Conservation (phyloP, 1,140 invertebrate genomes). For the Protaetia brevitarsis region DNA sequence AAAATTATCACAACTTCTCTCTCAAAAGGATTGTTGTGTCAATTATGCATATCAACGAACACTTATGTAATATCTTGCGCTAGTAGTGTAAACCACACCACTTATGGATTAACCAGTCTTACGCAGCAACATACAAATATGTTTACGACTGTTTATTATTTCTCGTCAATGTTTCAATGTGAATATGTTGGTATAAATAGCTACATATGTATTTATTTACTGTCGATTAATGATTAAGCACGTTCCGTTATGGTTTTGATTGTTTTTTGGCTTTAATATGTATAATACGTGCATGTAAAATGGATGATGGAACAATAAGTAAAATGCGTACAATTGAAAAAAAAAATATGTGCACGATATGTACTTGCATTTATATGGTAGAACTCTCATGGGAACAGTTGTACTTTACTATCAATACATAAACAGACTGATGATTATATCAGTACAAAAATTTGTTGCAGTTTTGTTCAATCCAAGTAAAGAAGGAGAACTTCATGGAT, state of each 20-base stretch:
- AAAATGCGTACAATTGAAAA: background rate
- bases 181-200: background rate
- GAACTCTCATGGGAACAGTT: background rate
- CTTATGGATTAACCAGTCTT: no score
- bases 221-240: slow-evolving; percentile 10
- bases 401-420: background rate
- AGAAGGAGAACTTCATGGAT: no score
- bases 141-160: slow-evolving; percentile 13
- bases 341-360: background rate
- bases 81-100: no score
- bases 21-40: no score
- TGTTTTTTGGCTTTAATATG: slow-evolving; percentile 2
- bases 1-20: no score
- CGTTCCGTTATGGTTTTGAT: slow-evolving; percentile 15
- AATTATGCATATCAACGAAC: no score
- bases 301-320: background rate
- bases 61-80: no score
- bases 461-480: background rate
- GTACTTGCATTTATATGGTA: background rate
- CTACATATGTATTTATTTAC: no score
- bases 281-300: background rate
- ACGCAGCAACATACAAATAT: background rate
- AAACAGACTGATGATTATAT: background rate
- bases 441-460: background rate
- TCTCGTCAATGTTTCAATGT: no score